phyloP scores from a whole-genome alignment of 2,113 vertebrate genomes.

The Cathartes aura region DNA sequence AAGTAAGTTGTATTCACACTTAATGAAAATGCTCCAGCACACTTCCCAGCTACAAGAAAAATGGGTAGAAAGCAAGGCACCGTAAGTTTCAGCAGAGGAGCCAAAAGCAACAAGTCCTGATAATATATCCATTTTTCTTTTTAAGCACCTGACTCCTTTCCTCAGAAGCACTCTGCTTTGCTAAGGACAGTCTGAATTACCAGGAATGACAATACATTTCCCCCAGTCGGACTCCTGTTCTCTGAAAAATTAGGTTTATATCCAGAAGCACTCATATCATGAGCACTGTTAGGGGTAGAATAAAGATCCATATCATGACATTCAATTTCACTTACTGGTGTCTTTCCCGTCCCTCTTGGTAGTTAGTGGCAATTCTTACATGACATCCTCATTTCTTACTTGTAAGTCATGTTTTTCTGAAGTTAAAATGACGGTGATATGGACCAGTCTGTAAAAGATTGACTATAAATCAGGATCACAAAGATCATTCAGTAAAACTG shows the following conservation, averaged over 20 bases:
- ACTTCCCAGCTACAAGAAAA: background rate
- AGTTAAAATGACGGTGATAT: background rate
- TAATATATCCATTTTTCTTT: background rate
- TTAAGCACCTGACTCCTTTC: background rate
- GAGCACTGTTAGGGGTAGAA: background rate
- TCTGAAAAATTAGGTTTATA: background rate
- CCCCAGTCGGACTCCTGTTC: background rate
- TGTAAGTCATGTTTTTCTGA: background rate
- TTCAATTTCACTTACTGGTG: background rate
- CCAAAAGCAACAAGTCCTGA: background rate
- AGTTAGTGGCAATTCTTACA: background rate
- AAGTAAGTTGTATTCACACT: background rate
- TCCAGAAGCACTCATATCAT: background rate
- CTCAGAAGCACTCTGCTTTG: background rate
- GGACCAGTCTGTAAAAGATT: background rate
- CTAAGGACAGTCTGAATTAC: background rate
- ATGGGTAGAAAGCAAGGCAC: background rate
- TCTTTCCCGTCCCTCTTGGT: background rate
- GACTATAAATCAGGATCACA: background rate
- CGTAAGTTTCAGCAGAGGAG: background rate
- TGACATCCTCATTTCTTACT: background rate
- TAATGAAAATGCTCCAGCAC: background rate
- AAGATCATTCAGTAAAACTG: background rate
- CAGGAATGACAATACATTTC: background rate
- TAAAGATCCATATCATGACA: background rate